Percentiles rank a stretch among this genome's conserved stretches.
These are phyloP conservation scores for Gonioctena quinquepunctata DNA, from an alignment of 1,140 invertebrate genomes.

Conservation along the genomic window DNA sequence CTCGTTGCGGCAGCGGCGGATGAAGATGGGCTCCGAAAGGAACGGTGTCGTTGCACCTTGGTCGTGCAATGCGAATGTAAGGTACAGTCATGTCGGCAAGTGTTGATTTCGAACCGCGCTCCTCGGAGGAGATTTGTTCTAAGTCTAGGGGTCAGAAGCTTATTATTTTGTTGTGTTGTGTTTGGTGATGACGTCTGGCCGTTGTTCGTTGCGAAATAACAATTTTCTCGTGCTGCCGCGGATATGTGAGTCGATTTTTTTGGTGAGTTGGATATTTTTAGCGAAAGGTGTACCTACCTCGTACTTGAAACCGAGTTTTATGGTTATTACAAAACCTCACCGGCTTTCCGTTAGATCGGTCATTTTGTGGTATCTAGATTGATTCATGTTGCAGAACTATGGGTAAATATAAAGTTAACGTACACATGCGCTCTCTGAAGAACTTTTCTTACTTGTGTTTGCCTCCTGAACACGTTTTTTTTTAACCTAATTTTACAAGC, in stretches of 20 bases:
- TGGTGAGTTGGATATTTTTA: background rate
- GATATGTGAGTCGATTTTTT: background rate
- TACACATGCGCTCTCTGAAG: no score
- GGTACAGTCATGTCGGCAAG: constrained; percentile 11
- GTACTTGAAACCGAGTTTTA: no score
- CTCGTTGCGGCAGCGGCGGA: background rate
- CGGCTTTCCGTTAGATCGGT: no score
- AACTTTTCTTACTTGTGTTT: no score
- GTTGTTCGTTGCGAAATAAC: background rate
- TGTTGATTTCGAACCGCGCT: background rate
- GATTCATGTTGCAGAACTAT: no score
- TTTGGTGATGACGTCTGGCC: background rate
- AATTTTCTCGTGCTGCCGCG: background rate
- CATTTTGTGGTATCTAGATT: no score
- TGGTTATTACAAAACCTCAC: no score
- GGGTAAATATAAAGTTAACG: no score
- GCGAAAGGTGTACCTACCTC: no score
- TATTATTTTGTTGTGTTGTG: constrained; percentile 1
- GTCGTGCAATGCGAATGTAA: constrained; percentile 18
- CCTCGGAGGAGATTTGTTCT: background rate
- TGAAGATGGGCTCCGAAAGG: constrained; percentile 7
- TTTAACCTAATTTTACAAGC: no score
- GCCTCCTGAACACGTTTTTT: no score
- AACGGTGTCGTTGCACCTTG: constrained; percentile 19
- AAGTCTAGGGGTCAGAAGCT: background rate